phyloP scores from a whole-genome alignment of 2,888 invertebrate genomes.

The Leptinotarsa rubiginosa region DNA sequence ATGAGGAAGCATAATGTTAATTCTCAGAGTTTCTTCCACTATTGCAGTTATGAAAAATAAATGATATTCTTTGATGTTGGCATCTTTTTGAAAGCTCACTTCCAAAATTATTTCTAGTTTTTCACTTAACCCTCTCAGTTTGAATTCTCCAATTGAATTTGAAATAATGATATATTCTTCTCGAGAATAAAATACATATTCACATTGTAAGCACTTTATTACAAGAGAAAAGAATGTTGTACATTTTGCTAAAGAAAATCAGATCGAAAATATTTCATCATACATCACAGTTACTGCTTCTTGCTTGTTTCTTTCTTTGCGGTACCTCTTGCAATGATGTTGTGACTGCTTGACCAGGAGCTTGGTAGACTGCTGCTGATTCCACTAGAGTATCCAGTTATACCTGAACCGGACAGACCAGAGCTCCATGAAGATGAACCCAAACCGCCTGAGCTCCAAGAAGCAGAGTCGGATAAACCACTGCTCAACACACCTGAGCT shows the following conservation, averaged over 20 bases:
- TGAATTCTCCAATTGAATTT: too few relatives aligned
- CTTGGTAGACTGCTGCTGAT: not conserved
- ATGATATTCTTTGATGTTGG: too few relatives aligned
- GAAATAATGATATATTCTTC: too few relatives aligned
- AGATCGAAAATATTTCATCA: constrained; percentile 8
- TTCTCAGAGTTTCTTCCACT: too few relatives aligned
- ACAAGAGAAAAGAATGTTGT: constrained; percentile 3
- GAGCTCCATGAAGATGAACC: constrained; percentile 6
- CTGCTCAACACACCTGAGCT: not conserved
- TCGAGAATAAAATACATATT: not conserved
- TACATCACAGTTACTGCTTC: constrained; percentile 28
- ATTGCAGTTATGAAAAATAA: too few relatives aligned
- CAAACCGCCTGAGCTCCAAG: constrained; percentile 1
- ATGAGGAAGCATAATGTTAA: too few relatives aligned
- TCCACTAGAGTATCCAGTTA: not conserved
- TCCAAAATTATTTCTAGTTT: too few relatives aligned
- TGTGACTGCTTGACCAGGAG: constrained; percentile 28
- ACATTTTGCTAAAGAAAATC: constrained; percentile 9
- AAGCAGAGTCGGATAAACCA: constrained; percentile 12
- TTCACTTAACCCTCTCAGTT: too few relatives aligned
- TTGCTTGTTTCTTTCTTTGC: constrained; percentile 23
- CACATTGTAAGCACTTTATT: constrained; percentile 7
- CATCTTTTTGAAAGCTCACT: too few relatives aligned
- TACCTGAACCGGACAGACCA: not conserved
- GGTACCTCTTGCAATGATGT: constrained; percentile 29